phyloP scores from a whole-genome alignment of 2,113 vertebrate genomes.

The Gnathonemus longibarbis region DNA sequence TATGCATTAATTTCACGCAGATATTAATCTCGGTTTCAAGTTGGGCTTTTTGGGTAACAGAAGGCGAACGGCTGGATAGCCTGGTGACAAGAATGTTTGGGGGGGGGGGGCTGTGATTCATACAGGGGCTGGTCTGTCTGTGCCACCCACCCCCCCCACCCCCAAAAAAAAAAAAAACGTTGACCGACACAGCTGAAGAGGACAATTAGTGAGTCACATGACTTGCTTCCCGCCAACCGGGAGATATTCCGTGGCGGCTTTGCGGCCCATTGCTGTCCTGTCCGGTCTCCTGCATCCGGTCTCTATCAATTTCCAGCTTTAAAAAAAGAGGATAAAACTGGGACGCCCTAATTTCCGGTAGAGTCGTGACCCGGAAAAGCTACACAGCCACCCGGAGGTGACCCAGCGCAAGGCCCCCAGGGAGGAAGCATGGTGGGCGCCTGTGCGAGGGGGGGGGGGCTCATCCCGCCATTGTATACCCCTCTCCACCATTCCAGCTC shows the following conservation, averaged over 20 bases:
- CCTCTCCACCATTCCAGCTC: background rate
- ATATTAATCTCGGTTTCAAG: background rate
- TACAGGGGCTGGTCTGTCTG: background rate
- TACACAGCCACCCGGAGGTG: background rate
- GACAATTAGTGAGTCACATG: background rate
- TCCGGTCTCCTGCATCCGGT: no score
- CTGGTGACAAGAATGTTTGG: background rate
- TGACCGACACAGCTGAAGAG: background rate
- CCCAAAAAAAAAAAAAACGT: no score
- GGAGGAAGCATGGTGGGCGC: background rate
- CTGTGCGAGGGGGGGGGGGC: background rate
- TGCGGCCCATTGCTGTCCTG: background rate
- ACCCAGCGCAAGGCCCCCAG: background rate
- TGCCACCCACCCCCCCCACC: background rate
- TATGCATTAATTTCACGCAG: background rate
- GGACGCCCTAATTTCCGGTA: background rate
- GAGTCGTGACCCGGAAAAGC: conserved; percentile 14
- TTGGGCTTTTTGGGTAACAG: background rate
- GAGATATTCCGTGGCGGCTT: background rate
- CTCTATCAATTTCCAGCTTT: background rate
- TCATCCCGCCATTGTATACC: background rate
- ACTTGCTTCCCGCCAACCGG: no score
- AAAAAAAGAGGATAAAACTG: no score
- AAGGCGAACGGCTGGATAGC: background rate
- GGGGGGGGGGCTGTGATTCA: background rate